Base-by-base conservation (phyloP, 2,113 vertebrate species). In the Anser cygnoides region DNA sequence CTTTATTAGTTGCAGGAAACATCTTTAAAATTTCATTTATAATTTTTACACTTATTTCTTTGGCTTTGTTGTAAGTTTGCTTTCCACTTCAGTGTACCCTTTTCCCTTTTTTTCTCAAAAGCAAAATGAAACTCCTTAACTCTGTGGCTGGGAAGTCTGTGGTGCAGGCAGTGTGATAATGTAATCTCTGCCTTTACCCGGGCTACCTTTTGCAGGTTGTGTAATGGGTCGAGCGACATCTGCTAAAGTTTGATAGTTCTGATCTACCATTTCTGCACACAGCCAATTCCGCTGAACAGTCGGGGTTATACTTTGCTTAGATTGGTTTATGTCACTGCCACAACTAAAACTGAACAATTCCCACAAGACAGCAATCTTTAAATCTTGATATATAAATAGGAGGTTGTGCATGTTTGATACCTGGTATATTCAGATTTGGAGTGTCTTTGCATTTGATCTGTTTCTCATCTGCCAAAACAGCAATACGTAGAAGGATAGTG, bases 11-110 rank as follows among this genome's bases (percentile, higher is more conserved):
- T 91, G 58, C 82, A 92, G 74, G 66, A 93, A 94, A 85, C 93
- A 54, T 77, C 68, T 95, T 97, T 96, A 80, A 26, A 25, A 87
- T 89, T 91, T 95, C 52, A 87, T 79, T 96, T 83, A 84, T 78
- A 92, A 67, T 82, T 84, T 90, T 92, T 83, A 59, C 54, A 72
- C 81, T 57, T 94, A 50, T 90, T 95, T 96, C 41, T 65, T 96
- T 94, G 35, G 18, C 84, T 97, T 94, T 95, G 37, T 96, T 95
- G 71, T 13, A 89, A 63, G 59, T 55, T 90, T 9, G 1, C 39
- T 95, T 37, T 89, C 52, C 7, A 9, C 83, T 88, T 88, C 50
- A 74, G 8, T 43, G 16, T 74, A 46, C 15, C 22, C 19, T 77
- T 83, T 80, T 68, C 33, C 37, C 29, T 87, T 41, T 57, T 23